Base-by-base conservation (phyloP, 2,113 vertebrate genomes). In the Lycaon pictus region DNA sequence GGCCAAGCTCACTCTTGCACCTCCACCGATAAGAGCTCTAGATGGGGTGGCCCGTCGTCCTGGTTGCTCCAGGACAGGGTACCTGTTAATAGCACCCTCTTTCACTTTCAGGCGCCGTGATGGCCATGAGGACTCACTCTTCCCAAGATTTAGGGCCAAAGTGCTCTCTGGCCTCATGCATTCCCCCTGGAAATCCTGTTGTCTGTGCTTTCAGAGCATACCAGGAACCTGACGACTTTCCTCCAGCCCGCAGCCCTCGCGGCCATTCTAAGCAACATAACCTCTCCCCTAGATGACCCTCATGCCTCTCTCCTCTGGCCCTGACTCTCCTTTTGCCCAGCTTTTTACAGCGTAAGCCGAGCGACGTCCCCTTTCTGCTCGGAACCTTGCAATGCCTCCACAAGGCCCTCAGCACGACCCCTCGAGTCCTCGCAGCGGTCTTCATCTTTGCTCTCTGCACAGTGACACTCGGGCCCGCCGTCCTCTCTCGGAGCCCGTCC, bases 261-360 rank as follows among this genome's bases (percentile, higher is more conserved):
- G 88, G 95, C 60, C 74, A 71, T 67, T 35, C 65, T 93, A 62
- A 71, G 58, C 35, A 89, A 35, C 4, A 19, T 22, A 84, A 76
- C 37, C 63, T 79, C 80, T 93, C 20, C 71, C 37, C 79, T 72
- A 5, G 15, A 29, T 29, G 35, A 22, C 5, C 20, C 25, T n/a
- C 3, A 2, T 1, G 11, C 15, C 60, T 58, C 58, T 29, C n/a
- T 6, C 56, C 55, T 48, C 23, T 3, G 12, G 6, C 19, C 69
- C 27, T 37, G 12, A 51, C 7, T 79, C 56, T 90, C 5, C 5
- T 60, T 80, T 65, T 67, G 90, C 32, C 29, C 35, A 55, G 35
- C 60, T 25, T 95, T 93, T 88, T 35, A 82, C 22, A 65, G 29
- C 7, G 7, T 5, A 53, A 55, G 55, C 17, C 56, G 58, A 88